Evolutionary conservation across 2,113 vertebrate species (phyloP).

Genomic region (Spheniscus mendiculus): DNA sequence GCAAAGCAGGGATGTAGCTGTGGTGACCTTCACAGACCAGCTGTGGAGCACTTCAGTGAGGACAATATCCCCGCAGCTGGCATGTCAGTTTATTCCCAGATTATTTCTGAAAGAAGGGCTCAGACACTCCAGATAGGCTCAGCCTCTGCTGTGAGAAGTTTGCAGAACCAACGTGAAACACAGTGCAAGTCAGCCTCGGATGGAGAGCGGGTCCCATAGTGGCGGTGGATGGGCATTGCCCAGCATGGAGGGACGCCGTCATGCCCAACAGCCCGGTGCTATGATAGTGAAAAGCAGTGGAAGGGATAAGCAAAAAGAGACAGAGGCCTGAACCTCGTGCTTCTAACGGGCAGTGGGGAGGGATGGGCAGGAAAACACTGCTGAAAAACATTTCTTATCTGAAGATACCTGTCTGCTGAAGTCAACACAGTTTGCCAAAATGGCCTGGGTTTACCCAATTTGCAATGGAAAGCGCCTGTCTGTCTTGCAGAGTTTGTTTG

Average conservation of each 20-base stretch:
- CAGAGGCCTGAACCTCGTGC: neutral
- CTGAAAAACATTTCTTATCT: neutral
- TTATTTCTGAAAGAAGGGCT: neutral
- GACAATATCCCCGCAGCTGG: neutral
- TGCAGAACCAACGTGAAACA: neutral
- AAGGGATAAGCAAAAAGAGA: neutral
- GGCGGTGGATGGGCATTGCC: neutral
- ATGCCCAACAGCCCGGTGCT: rapidly evolving
- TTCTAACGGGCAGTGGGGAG: neutral
- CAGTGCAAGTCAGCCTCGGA: rapidly evolving
- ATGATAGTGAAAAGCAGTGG: neutral
- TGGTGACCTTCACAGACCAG: neutral
- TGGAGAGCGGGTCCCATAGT: rapidly evolving
- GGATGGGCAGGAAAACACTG: neutral
- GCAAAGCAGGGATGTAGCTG: neutral
- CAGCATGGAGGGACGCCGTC: rapidly evolving
- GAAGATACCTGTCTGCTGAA: neutral
- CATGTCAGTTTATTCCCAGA: too few relatives aligned
- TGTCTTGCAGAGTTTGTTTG: neutral
- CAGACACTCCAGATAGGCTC: too few relatives aligned
- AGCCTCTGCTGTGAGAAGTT: too few relatives aligned
- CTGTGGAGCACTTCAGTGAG: neutral
- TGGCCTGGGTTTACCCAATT: neutral
- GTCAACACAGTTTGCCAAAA: neutral
- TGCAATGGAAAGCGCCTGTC: neutral